Conservation (phyloP, 1,140 invertebrate genomes). For the Tetraneura akinire region DNA sequence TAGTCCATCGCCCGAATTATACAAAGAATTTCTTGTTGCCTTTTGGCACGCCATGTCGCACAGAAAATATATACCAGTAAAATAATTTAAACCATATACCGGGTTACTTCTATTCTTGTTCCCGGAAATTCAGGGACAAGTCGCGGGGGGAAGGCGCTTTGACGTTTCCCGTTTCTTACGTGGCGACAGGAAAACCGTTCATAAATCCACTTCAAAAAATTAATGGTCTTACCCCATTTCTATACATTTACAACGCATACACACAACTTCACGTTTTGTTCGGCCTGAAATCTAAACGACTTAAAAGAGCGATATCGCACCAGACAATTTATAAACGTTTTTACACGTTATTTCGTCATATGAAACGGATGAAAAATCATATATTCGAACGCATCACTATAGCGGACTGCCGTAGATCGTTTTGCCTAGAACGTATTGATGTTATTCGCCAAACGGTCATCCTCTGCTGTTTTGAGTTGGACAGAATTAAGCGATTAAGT, state of each 20-base stretch:
- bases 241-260: background rate
- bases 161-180: background rate
- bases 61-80: background rate
- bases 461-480: too few species aligned
- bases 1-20: constrained; percentile 10
- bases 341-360: too few species aligned
- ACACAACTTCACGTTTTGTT: background rate
- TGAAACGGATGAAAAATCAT: too few species aligned
- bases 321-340: too few species aligned
- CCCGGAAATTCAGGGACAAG: background rate
- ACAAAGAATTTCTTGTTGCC: background rate
- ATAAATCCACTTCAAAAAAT: constrained; percentile 46
- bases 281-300: too few species aligned
- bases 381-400: too few species aligned
- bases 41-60: constrained; percentile 16
- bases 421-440: too few species aligned
- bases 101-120: background rate
- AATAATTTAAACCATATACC: background rate
- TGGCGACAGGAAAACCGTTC: constrained; percentile 12
- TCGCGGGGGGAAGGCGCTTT: background rate
- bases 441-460: too few species aligned
- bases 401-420: too few species aligned
- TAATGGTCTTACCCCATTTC: background rate
- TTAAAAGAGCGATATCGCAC: too few species aligned
- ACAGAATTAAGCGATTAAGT: too few species aligned